Base-by-base conservation (phyloP, 2,888 invertebrate genomes). In the Epistrophe grossulariae region DNA sequence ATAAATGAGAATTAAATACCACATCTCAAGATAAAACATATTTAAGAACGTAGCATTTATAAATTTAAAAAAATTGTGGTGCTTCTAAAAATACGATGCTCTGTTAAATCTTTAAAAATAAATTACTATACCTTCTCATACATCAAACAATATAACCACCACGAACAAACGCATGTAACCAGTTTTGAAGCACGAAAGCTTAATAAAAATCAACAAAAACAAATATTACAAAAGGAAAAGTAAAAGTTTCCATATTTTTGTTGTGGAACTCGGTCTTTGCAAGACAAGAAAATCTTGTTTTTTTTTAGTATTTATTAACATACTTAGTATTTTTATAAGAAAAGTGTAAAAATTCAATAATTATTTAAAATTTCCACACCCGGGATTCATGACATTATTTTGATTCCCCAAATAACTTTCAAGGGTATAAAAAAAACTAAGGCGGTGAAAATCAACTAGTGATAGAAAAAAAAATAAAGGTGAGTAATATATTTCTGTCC, bases 171-270 rank as follows among this genome's bases (percentile, higher is more conserved):
- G 7, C 24, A 17, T 50, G 45, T 38, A 79, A 79, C 83, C 24
- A 79, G 70, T 84, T 84, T 84, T 84, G 57, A 84, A 64, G 59
- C 79, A 59, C 17, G 11, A 35, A 59, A 57, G 64, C 64, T 35
- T 74, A 79, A 74, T 50, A 40, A 62, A 73, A 48, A 83, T 43
- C 43, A 73, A 35, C 28, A 11, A 62, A 11, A 57, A 64, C 43
- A 52, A 28, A 52, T 43, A 15, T 31, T 57, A 50, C 4, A 59
- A 50, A 62, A 62, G 70, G 64, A 76, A 79, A 84, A 79, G 79
- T 84, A 84, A 84, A 84, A 79, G 79, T 79, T 79, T 84, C 40
- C 64, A 70, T 55, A 70, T 55, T 50, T 70, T n/a, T 60, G 45
- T 74, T 77, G 71, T 77, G 64, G 15, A 64, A 43, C 35, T 31